Evolutionary conservation across 2,888 invertebrate species (phyloP).

Genomic region (Lasioglossum leucozonium): DNA sequence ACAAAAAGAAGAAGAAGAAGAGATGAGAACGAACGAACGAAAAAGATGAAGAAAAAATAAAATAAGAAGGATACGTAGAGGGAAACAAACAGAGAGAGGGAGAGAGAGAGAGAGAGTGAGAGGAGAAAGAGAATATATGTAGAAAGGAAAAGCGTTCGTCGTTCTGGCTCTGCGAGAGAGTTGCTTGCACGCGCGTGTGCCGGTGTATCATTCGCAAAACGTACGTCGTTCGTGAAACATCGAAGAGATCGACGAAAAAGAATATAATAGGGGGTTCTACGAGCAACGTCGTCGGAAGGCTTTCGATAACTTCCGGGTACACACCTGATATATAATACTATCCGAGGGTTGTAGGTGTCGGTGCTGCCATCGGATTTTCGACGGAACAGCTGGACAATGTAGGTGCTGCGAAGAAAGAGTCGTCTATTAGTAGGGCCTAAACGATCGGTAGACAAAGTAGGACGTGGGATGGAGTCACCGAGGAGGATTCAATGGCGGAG

Average conservation of each 20-base stretch:
- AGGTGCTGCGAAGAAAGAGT: slow-evolving; percentile 19
- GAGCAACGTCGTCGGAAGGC: slow-evolving; percentile 62
- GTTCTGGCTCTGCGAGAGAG: slow-evolving; percentile 68
- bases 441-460: slow-evolving; percentile 44
- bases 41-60: too few relatives aligned
- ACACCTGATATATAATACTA: slow-evolving; percentile 51
- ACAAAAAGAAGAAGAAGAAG: slow-evolving; percentile 48
- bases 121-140: not conserved
- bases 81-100: too few relatives aligned
- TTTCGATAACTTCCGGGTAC: slow-evolving; percentile 52
- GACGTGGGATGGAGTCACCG: slow-evolving; percentile 28
- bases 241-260: slow-evolving; percentile 61
- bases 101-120: too few relatives aligned
- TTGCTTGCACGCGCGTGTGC: slow-evolving; percentile 68
- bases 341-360: slow-evolving; percentile 50
- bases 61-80: not conserved
- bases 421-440: slow-evolving; percentile 63
- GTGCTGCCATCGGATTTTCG: slow-evolving; percentile 56
- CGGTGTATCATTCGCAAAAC: slow-evolving; percentile 58
- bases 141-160: slow-evolving; percentile 48
- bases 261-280: slow-evolving; percentile 49
- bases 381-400: slow-evolving; percentile 46
- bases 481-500: not conserved
- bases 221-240: slow-evolving; percentile 61
- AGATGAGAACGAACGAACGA: not conserved